Conservation (phyloP, 2,888 invertebrate species). For the Phyllotreta cruciferae region DNA sequence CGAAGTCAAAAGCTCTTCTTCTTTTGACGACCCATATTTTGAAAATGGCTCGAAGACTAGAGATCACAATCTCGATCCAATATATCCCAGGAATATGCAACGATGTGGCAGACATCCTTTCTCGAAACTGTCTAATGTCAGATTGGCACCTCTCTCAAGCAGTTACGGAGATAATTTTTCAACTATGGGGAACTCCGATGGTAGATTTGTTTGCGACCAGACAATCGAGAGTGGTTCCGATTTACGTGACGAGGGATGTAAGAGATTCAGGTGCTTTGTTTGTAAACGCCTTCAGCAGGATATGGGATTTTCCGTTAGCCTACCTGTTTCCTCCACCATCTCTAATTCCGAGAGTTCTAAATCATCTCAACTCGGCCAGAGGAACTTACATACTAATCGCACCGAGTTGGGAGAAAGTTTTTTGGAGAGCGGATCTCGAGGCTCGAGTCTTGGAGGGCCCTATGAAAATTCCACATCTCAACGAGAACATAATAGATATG, state of each 20-base stretch:
- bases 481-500: conserved; percentile 34
- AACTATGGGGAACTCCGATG: conserved; percentile 37
- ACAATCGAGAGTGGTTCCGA: conserved; percentile 33
- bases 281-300: conserved; percentile 40
- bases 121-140: conserved; percentile 26
- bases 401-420: conserved; percentile 43
- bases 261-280: conserved; percentile 30
- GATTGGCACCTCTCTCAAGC: conserved; percentile 38
- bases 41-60: conserved; percentile 21
- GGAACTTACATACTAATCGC: conserved; percentile 45
- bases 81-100: conserved; percentile 40
- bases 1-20: conserved; percentile 27
- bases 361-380: conserved; percentile 41
- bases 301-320: conserved; percentile 35
- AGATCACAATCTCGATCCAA: conserved; percentile 29
- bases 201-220: conserved; percentile 40
- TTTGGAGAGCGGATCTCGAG: conserved; percentile 50
- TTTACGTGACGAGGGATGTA: conserved; percentile 34
- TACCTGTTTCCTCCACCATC: conserved; percentile 51
- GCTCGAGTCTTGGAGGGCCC: conserved; percentile 46
- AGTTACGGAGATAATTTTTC: conserved; percentile 33
- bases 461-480: conserved; percentile 35
- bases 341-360: conserved; percentile 45
- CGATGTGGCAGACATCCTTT: conserved; percentile 41
- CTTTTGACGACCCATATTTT: conserved; percentile 19